Percentiles rank a stretch among this genome's conserved stretches.
These are phyloP conservation scores for Spermophilus dauricus DNA, from an alignment of 2,113 vertebrate genomes.

Conservation along the genomic window DNA sequence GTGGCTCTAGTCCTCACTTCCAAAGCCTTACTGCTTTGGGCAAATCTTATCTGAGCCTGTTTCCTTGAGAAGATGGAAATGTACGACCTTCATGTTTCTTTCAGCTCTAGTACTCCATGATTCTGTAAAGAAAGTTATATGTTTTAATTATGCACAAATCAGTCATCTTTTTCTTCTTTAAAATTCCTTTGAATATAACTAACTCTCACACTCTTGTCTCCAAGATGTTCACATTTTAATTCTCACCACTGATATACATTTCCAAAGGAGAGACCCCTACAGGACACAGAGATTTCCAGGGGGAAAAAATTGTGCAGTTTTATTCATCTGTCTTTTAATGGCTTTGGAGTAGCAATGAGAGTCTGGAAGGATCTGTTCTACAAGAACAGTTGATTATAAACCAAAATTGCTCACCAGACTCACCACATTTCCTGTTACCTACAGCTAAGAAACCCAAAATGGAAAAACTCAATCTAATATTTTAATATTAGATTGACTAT, in stretches of 20 bases:
- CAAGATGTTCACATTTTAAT: neutral
- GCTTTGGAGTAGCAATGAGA: neutral
- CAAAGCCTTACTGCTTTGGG: neutral
- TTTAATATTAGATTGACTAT: neutral
- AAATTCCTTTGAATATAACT: neutral
- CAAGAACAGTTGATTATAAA: neutral
- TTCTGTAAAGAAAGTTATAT: neutral
- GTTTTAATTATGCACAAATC: neutral
- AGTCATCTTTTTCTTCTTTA: constrained; percentile 3
- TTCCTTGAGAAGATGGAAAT: constrained; percentile 21
- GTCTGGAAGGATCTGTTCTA: neutral
- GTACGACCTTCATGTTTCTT: neutral
- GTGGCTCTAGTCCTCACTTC: neutral
- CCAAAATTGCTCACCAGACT: neutral
- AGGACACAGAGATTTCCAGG: neutral
- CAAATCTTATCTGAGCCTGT: neutral
- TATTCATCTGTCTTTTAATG: constrained; percentile 19
- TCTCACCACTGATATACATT: neutral
- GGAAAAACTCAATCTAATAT: neutral
- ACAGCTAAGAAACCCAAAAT: constrained; percentile 27
- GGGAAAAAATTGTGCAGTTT: neutral
- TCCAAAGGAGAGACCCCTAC: neutral
- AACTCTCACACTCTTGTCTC: neutral
- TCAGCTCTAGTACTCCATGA: neutral
- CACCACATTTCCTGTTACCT: neutral